Evolutionary conservation across 2,888 invertebrate genomes (phyloP).

Genomic region (Nephrotoma appendiculata): DNA sequence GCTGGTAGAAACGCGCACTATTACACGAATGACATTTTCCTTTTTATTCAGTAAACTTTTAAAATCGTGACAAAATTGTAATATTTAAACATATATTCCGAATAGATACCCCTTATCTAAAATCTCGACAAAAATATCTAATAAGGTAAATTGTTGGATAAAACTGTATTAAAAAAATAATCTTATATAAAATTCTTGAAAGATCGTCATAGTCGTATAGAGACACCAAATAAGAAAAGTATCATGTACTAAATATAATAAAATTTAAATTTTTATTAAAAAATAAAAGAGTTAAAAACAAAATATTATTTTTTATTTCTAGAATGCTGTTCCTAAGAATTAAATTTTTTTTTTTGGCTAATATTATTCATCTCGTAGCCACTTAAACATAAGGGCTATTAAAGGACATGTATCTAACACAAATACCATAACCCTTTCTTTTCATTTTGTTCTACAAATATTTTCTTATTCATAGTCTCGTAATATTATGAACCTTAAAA

Average conservation of each 20-base stretch:
- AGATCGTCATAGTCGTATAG: not conserved
- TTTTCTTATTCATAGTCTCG: not conserved
- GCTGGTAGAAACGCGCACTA: no score
- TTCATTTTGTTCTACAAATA: not conserved
- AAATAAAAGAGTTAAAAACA: not conserved
- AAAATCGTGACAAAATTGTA: not conserved
- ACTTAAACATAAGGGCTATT: not conserved
- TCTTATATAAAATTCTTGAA: not conserved
- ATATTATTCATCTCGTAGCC: not conserved
- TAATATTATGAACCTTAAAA: not conserved
- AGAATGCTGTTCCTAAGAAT: not conserved
- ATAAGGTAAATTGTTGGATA: not conserved
- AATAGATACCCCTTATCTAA: not conserved
- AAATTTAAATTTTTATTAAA: not conserved
- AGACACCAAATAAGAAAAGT: not conserved
- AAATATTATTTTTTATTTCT: not conserved
- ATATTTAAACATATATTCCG: not conserved
- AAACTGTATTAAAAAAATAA: not conserved
- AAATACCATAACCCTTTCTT: not conserved
- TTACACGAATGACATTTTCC: no score
- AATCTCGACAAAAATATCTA: not conserved
- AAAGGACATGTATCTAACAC: not conserved
- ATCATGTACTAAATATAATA: not conserved
- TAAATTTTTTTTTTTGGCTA: not conserved
- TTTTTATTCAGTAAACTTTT: not conserved